phyloP scores from a whole-genome alignment of 1,140 invertebrate genomes.

The Drosophila ambigua region DNA sequence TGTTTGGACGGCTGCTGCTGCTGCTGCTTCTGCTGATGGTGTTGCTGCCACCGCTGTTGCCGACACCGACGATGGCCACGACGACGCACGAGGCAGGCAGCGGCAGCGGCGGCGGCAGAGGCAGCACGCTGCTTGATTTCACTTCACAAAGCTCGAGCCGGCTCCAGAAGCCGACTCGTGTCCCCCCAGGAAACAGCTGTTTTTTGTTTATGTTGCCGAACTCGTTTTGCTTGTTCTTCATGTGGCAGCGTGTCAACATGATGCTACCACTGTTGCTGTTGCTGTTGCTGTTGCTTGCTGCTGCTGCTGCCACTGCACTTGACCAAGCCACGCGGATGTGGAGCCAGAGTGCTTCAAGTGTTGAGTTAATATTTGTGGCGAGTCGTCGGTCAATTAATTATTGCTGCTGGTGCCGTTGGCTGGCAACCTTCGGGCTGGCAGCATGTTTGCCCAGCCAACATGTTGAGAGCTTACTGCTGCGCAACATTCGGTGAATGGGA shows the following conservation, averaged over 20 bases:
- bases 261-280: slow-evolving; percentile 14
- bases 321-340: slow-evolving; percentile 31
- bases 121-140: slow-evolving; percentile 62
- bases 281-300: slow-evolving; percentile 8
- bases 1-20: slow-evolving; percentile 64
- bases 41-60: slow-evolving; percentile 18
- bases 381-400: slow-evolving; percentile 32
- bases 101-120: neutral
- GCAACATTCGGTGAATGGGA: slow-evolving; percentile 15
- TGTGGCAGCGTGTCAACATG: slow-evolving; percentile 43
- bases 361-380: slow-evolving; percentile 55
- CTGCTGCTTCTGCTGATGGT: slow-evolving; percentile 27
- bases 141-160: slow-evolving; percentile 75
- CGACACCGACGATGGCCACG: slow-evolving; percentile 34
- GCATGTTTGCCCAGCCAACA: slow-evolving; percentile 25
- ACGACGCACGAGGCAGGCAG: slow-evolving; percentile 37
- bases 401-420: slow-evolving; percentile 13
- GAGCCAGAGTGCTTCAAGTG: slow-evolving; percentile 41
- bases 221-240: slow-evolving; percentile 46
- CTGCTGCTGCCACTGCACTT: slow-evolving; percentile 45
- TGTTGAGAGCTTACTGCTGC: slow-evolving; percentile 43
- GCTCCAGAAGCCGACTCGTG: slow-evolving; percentile 53
- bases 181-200: slow-evolving; percentile 60
- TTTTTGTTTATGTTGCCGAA: slow-evolving; percentile 78
- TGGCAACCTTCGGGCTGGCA: slow-evolving; percentile 26